These are phyloP conservation scores for Leptinotarsa lineolata DNA, from an alignment of 1,140 invertebrate genomes.

Conservation along the genomic window DNA sequence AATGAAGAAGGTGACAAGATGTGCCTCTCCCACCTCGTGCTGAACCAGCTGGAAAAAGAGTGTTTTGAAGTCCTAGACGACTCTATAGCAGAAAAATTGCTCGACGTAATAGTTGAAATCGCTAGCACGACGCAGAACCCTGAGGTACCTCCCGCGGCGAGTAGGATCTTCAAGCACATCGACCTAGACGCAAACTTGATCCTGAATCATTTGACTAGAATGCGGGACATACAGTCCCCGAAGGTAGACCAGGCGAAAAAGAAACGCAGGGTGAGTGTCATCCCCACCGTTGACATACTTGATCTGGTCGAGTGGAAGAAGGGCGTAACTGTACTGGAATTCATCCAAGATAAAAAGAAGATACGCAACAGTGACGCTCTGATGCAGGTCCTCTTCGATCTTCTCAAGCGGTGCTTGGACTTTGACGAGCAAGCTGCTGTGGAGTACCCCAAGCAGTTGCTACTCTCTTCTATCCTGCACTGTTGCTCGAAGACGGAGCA, in stretches of 20 bases:
- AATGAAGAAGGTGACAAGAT: constrained; percentile 27
- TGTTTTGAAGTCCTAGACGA: constrained; percentile 57
- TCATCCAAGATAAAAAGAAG: constrained; percentile 82
- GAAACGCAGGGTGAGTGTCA: constrained; percentile 55
- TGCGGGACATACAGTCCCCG: constrained; percentile 58
- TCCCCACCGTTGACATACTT: constrained; percentile 62
- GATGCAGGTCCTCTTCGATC: constrained; percentile 75
- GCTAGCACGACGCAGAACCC: constrained; percentile 41
- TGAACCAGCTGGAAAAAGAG: constrained; percentile 64
- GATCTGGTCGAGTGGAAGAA: constrained; percentile 74
- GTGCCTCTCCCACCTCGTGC: constrained; percentile 51
- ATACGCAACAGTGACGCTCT: constrained; percentile 69
- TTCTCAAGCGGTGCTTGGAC: constrained; percentile 78
- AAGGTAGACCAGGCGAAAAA: constrained; percentile 46
- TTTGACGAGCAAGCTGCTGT: constrained; percentile 82
- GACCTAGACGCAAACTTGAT: constrained; percentile 68
- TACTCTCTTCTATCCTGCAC: constrained; percentile 78
- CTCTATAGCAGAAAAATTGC: constrained; percentile 50
- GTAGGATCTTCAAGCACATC: constrained; percentile 72
- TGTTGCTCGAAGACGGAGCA: constrained; percentile 63
- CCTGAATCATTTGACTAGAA: constrained; percentile 63
- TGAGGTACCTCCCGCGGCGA: constrained; percentile 62
- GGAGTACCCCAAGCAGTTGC: constrained; percentile 87
- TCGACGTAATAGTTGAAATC: constrained; percentile 55
- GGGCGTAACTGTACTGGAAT: constrained; percentile 78